These are phyloP conservation scores for Troilus luridus DNA, from an alignment of 2,888 invertebrate species.

Conservation along the genomic window DNA sequence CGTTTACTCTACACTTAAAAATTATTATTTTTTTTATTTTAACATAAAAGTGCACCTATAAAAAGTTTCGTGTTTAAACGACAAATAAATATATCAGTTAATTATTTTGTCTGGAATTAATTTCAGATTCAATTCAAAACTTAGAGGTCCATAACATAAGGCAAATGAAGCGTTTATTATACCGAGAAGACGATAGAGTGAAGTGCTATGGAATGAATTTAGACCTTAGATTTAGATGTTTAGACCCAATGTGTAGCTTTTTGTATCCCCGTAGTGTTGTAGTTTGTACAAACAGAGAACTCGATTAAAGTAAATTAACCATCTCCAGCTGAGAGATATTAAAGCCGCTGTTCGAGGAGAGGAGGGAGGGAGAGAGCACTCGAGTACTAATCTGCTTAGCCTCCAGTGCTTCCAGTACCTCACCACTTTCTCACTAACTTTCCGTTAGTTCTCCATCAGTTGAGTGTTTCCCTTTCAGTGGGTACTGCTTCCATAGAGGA, in stretches of 20 bases:
- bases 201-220: not conserved
- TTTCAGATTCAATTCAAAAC: too few relatives aligned
- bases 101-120: too few relatives aligned
- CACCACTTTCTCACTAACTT: not conserved
- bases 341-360: not conserved
- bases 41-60: too few relatives aligned
- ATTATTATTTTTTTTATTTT: too few relatives aligned
- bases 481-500: not conserved
- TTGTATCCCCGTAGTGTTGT: not conserved
- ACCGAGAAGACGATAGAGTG: not conserved
- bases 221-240: too few relatives aligned
- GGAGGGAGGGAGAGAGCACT: not conserved
- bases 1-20: too few relatives aligned
- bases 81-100: too few relatives aligned
- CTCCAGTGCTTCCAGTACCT: not conserved
- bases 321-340: conserved; percentile 8
- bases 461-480: conserved; percentile 3
- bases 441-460: not conserved
- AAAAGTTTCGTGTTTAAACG: too few relatives aligned
- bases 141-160: too few relatives aligned
- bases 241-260: not conserved
- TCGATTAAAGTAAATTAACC: not conserved
- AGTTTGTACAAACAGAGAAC: not conserved
- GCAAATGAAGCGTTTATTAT: not conserved
- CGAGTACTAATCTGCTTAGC: not conserved